Evolutionary conservation across 2,888 invertebrate species (phyloP), one percentile per base, ranked within the genome.

Genomic region (Ochropleura leucogaster): DNA sequence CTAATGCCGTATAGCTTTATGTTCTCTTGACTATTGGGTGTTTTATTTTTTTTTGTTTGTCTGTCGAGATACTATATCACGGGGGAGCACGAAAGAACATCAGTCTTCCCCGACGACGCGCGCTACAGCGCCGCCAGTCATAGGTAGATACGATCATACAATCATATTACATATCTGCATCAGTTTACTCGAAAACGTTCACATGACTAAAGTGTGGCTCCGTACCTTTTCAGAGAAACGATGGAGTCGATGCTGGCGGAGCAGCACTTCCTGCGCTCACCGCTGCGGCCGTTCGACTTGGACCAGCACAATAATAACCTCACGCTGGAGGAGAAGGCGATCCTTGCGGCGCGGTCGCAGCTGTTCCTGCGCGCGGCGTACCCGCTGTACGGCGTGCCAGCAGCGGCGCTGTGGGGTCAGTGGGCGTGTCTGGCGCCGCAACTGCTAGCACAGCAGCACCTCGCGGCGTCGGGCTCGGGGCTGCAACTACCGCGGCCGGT

Each of bases 201-300:
- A 79, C 49, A 12, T 57, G 53, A 70, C 68, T 88, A 81, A 86
- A 87, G 74, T 80, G 42, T 77, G 71, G 18, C 73, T 85, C 82
- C 87, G 78, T 89, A 74, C 87, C 89, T 82, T 96, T 95, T 86
- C 97, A 98, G 98, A 95, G 98, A 98, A 96, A 98, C 98, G 75
- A 98, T 98, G 98, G 98, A 98, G 94, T 98, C 98, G 71, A 98
- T 98, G 98, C 93, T 98, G 89, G 98, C 98, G 62, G 98, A 98
- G 91, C 98, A 98, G 94, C 98, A 98, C 88, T 97, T 98, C 88
- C 96, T 98, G 83, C 97, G 98, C 66, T 97, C 98, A 68, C 98
- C 98, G 4, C 95, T 98, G 86, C 97, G 98, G 68, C 98, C 98
- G 55, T 98, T 98, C 89, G 97, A 97, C 86, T 95, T 98, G 90